These are phyloP conservation scores for Crematogaster levior DNA, from an alignment of 2,888 invertebrate genomes.

Conservation along the genomic window DNA sequence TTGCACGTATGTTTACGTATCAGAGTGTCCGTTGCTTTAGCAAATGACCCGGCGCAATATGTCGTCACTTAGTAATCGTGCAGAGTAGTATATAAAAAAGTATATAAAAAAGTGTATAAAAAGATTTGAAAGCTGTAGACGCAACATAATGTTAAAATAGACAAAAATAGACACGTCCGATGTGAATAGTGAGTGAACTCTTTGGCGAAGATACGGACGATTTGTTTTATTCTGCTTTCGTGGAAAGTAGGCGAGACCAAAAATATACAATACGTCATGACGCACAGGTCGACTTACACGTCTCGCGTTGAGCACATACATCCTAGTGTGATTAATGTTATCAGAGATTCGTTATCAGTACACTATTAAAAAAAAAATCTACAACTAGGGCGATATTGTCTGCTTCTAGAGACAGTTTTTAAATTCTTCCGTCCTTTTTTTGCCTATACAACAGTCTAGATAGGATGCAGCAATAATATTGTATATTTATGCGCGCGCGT, in stretches of 20 bases:
- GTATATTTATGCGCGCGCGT: slow-evolving; percentile 5
- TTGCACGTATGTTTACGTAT: background rate
- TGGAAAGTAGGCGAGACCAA: background rate
- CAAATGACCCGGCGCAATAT: slow-evolving; percentile 13
- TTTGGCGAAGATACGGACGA: background rate
- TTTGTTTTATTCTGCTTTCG: background rate
- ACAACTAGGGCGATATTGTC: background rate
- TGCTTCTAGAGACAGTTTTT: background rate
- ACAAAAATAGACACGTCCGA: background rate
- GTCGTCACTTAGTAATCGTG: background rate
- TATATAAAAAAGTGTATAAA: background rate
- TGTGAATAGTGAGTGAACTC: background rate
- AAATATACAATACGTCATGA: background rate
- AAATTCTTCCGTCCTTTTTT: background rate
- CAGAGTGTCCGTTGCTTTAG: background rate
- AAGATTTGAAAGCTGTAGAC: background rate
- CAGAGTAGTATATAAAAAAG: background rate
- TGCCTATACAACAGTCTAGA: background rate
- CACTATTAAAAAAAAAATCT: background rate
- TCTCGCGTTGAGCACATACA: background rate
- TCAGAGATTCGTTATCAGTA: background rate
- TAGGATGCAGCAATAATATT: background rate
- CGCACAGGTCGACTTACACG: background rate
- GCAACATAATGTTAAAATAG: background rate
- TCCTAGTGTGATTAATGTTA: background rate